Percentiles rank a stretch among this genome's conserved stretches.
Evolutionary conservation across 2,888 invertebrate species (phyloP).

Genomic region (Ischnura elegans): DNA sequence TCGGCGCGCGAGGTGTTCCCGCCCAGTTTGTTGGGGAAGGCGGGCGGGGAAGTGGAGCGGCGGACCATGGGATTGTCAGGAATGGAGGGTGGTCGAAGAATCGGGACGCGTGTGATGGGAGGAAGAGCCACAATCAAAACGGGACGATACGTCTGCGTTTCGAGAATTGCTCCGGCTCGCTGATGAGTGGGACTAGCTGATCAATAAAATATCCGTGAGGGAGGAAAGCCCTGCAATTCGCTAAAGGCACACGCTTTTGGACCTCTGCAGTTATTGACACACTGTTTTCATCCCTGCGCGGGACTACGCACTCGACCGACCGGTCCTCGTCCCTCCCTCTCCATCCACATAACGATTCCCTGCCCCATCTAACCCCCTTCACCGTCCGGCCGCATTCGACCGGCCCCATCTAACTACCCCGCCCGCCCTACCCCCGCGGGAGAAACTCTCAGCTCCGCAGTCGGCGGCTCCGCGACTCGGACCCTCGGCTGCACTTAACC

Average conservation of each 20-base stretch:
- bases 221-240: conserved; percentile 10
- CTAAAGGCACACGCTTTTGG: conserved; percentile 51
- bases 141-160: conserved; percentile 59
- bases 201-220: conserved; percentile 59
- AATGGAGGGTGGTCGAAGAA: neutral
- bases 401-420: neutral
- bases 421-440: neutral
- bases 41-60: neutral
- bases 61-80: neutral
- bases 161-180: conserved; percentile 56
- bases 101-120: neutral
- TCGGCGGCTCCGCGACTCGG: neutral
- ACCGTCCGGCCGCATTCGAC: neutral
- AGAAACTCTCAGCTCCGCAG: neutral
- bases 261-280: conserved; percentile 61
- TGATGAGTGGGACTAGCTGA: conserved; percentile 64
- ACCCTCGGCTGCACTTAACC: conserved; percentile 1
- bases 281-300: conserved; percentile 55
- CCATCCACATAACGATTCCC: no score
- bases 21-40: no score
- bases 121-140: conserved; percentile 57
- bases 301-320: conserved; percentile 43
- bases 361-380: neutral
- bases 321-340: neutral
- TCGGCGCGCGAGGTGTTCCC: neutral